Evolutionary conservation across 2,888 invertebrate species (phyloP), one percentile per base, ranked within the genome.

Genomic region (Hedychridium roseum): DNA sequence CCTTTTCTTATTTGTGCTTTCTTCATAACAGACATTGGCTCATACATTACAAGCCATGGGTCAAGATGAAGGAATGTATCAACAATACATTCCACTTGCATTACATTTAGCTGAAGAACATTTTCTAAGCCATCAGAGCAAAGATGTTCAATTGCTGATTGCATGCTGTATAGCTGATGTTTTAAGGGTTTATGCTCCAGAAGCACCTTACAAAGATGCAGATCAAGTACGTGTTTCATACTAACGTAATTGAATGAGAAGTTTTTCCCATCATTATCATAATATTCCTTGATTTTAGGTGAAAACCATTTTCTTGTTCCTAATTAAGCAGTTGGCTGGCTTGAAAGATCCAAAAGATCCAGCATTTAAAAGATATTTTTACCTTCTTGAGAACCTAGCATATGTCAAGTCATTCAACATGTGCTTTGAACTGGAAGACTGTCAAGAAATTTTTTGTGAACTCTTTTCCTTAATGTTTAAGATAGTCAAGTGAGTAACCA

Each of bases 391-490:
- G 82, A 98, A 97, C 81, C 82, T 98, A 67, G 96, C 97, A 0
- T 97, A 95, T 79, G 97, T 97, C 26, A 98, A 98, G 80, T 95
- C 96, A 0, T 97, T 98, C 80, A 97, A 97, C 80, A 97, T 98
- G 90, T 97, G 97, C 79, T 94, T 97, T 76, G 97, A 98, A 79
- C 82, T 98, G 48, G 97, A 97, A 78, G 97, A 97, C 81, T 95
- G 94, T 69, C 96, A 97, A 79, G 95, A 96, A 79, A 95, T 98
- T 68, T 97, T 97, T 81, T 93, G 94, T 73, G 90, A 90, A 9
- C 84, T 98, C 1, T 97, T 97, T 82, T 88, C 90, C 46, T 86
- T 96, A 42, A 93, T 97, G 87, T 97, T 97, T 78, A 92, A 89
- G 80, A 95, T 97, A 79, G 94, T 97, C 70, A 97, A 95, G 94